Percentiles rank a stretch among this genome's conserved stretches.
Conservation (phyloP, 2,888 invertebrate genomes). For the Megalurothrips usitatus region DNA sequence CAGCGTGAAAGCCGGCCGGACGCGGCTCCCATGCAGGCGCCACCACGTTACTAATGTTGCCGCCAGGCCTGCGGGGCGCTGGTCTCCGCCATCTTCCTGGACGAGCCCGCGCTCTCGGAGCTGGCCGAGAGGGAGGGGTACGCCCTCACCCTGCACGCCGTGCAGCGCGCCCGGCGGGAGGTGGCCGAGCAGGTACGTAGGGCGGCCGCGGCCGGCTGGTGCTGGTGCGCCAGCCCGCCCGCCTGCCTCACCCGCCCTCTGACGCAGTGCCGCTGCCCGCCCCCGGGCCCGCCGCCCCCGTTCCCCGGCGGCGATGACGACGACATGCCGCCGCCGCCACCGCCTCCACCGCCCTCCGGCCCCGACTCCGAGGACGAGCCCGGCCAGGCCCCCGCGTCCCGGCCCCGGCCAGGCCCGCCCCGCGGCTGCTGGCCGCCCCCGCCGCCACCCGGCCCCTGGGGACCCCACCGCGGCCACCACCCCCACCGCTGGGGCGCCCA, state of each 20-base stretch:
- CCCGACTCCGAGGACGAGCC: not conserved
- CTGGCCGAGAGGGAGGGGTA: conserved; percentile 8
- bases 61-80: not conserved
- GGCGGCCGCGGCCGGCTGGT: not conserved
- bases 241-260: not conserved
- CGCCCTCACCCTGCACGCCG: conserved; percentile 11
- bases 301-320: not conserved
- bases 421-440: conserved; percentile 18
- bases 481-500: not conserved
- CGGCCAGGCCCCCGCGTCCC: not conserved
- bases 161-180: conserved; percentile 4
- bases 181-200: not conserved
- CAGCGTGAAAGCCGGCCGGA: no score
- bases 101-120: conserved; percentile 10
- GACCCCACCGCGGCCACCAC: conserved; percentile 5
- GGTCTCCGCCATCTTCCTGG: not conserved
- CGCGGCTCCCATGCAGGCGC: no score
- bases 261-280: conserved; percentile 16
- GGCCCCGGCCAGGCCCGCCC: not conserved
- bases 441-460: not conserved
- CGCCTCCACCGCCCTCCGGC: not conserved
- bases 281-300: not conserved
- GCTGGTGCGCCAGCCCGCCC: not conserved
- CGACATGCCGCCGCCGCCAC: not conserved
- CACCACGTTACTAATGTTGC: not conserved